These are phyloP conservation scores for Formica aserva DNA, from an alignment of 2,888 invertebrate species.

Conservation along the genomic window DNA sequence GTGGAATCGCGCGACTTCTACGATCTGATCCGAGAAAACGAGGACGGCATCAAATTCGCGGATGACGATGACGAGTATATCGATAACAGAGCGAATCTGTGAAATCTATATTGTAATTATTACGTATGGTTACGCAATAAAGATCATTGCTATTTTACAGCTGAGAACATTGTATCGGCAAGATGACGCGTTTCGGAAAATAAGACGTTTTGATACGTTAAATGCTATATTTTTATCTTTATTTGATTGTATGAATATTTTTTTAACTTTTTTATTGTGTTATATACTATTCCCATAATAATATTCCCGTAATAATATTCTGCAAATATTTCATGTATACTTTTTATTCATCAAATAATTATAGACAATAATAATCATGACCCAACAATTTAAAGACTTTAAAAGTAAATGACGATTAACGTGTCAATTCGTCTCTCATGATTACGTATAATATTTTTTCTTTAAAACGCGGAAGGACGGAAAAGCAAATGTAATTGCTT, in stretches of 20 bases:
- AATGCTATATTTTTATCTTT: background rate
- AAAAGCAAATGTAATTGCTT: slow-evolving; percentile 21
- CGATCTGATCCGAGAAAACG: slow-evolving; percentile 79
- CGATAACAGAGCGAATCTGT: slow-evolving; percentile 80
- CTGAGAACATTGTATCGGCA: slow-evolving; percentile 8
- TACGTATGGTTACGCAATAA: slow-evolving; percentile 41
- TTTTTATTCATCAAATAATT: background rate
- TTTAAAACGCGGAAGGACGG: background rate
- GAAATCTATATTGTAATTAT: slow-evolving; percentile 57
- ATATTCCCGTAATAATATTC: background rate
- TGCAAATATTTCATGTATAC: background rate
- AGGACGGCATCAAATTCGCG: slow-evolving; percentile 82
- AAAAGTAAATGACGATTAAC: slow-evolving; percentile 2
- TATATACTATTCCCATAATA: background rate
- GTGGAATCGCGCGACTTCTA: slow-evolving; percentile 79
- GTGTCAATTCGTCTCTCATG: slow-evolving; percentile 2
- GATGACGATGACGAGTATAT: slow-evolving; percentile 83
- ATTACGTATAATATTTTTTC: background rate
- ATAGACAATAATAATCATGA: background rate
- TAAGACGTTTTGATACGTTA: background rate
- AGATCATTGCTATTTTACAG: slow-evolving; percentile 25
- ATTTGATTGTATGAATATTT: background rate
- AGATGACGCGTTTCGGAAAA: background rate
- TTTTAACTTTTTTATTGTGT: background rate
- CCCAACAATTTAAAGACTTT: background rate